Percentiles rank a stretch among this genome's conserved stretches.
phyloP scores from a whole-genome alignment of 2,888 invertebrate species.

The Chloroclysta siterata region DNA sequence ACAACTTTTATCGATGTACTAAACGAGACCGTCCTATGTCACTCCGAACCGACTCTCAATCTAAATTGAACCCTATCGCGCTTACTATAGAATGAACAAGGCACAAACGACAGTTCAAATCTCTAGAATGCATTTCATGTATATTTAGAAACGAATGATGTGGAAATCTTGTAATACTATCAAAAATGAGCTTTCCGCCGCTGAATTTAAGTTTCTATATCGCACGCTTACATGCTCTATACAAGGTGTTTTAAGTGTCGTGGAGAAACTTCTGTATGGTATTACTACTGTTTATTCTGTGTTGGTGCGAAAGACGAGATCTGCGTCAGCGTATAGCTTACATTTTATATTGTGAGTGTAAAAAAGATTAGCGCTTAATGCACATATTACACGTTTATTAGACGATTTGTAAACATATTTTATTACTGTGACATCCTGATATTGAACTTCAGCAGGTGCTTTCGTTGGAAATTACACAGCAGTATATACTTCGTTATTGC shows the following conservation, averaged over 20 bases:
- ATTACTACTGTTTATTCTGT: slow-evolving; percentile 9
- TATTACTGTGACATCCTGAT: slow-evolving; percentile 23
- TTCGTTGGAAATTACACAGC: neutral
- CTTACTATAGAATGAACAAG: slow-evolving; percentile 1
- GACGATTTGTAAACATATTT: slow-evolving; percentile 40
- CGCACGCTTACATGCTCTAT: neutral
- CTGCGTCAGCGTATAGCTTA: slow-evolving; percentile 64
- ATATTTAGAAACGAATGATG: neutral
- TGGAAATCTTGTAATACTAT: neutral
- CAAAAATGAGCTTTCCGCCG: slow-evolving; percentile 1
- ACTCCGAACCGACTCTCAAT: slow-evolving; percentile 35
- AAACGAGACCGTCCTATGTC: slow-evolving; percentile 58
- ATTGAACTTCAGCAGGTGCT: slow-evolving; percentile 15
- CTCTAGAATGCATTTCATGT: neutral
- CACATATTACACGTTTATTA: slow-evolving; percentile 45
- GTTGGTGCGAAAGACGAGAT: slow-evolving; percentile 65
- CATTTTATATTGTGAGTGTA: slow-evolving; percentile 56
- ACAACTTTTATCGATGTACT: slow-evolving; percentile 80
- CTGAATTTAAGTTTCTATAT: slow-evolving; percentile 8
- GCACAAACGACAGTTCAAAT: neutral
- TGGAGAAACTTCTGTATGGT: slow-evolving; percentile 3
- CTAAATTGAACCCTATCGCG: slow-evolving; percentile 7
- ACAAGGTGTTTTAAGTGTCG: neutral
- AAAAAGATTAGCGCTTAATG: slow-evolving; percentile 52
- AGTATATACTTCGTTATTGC: neutral